phyloP scores from a whole-genome alignment of 2,113 vertebrate genomes.

The Jacana jacana region DNA sequence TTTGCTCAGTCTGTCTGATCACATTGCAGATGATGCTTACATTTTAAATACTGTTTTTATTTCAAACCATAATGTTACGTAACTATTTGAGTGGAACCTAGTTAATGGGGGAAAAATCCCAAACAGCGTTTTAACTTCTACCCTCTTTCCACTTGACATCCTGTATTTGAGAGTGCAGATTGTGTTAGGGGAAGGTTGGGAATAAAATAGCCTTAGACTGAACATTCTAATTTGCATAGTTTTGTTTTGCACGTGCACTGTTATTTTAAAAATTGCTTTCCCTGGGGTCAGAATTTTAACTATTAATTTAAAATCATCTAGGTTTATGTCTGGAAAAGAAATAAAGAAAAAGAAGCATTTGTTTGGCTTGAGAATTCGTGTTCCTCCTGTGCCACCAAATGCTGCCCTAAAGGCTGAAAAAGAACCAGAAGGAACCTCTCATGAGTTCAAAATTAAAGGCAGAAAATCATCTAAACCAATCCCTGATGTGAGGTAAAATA shows the following conservation, averaged over 20 bases:
- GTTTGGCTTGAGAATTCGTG: constrained; percentile 95
- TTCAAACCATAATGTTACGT: background rate
- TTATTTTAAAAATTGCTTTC: background rate
- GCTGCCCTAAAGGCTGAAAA: constrained; percentile 83
- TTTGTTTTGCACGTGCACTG: background rate
- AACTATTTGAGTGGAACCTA: background rate
- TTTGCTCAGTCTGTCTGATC: background rate
- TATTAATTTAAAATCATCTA: constrained; percentile 59
- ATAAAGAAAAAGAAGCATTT: constrained; percentile 99
- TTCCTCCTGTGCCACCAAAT: constrained; percentile 91
- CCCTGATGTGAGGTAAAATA: constrained; percentile 81
- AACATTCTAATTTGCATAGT: background rate
- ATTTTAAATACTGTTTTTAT: background rate
- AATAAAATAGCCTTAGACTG: background rate
- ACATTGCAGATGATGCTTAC: background rate
- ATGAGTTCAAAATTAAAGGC: constrained; percentile 96
- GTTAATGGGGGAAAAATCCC: background rate
- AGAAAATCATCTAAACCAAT: constrained; percentile 89
- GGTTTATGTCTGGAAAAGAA: constrained; percentile 99
- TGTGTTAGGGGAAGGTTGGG: background rate
- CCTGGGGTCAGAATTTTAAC: background rate
- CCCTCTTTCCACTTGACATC: background rate
- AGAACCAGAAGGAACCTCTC: constrained; percentile 88
- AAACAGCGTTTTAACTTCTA: background rate
- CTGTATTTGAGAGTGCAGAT: background rate